These are phyloP conservation scores for Nasonia giraulti DNA, from an alignment of 1,140 invertebrate species.

Conservation along the genomic window DNA sequence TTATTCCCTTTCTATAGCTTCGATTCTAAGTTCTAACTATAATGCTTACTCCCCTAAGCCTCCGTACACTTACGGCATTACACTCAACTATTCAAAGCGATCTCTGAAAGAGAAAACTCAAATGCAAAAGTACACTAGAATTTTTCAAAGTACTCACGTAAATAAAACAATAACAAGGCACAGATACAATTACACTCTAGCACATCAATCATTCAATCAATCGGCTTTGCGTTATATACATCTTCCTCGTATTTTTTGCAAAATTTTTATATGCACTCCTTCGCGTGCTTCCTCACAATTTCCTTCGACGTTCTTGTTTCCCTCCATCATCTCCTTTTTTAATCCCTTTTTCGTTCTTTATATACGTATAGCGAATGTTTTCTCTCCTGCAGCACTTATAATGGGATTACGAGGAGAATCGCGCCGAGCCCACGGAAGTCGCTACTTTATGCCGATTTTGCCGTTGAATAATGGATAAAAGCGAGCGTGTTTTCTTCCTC, in stretches of 20 bases:
- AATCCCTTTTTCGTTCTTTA: constrained; percentile 10
- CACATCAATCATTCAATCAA: neutral
- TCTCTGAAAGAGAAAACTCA: no score
- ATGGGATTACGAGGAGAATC: neutral
- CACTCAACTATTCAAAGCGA: neutral
- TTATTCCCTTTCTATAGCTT: neutral
- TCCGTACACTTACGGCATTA: neutral
- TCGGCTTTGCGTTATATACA: neutral
- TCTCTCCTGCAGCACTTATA: neutral
- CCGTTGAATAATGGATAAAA: constrained; percentile 45
- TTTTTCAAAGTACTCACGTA: no score
- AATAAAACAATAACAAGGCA: no score
- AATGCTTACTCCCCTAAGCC: neutral
- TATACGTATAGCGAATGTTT: neutral
- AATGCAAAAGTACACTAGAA: no score
- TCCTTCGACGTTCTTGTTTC: constrained; percentile 45
- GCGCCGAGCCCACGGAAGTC: constrained; percentile 35
- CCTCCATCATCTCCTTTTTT: constrained; percentile 34
- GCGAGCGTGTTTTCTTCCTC: constrained; percentile 5
- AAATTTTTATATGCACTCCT: constrained; percentile 23
- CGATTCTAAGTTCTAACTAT: neutral
- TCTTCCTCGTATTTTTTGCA: neutral
- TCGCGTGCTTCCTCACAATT: constrained; percentile 51
- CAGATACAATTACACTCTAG: no score
- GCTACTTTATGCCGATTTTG: constrained; percentile 39